phyloP scores from a whole-genome alignment of 92 coral and sea anemone genomes.

The Hydrozoanthus gracilis region DNA sequence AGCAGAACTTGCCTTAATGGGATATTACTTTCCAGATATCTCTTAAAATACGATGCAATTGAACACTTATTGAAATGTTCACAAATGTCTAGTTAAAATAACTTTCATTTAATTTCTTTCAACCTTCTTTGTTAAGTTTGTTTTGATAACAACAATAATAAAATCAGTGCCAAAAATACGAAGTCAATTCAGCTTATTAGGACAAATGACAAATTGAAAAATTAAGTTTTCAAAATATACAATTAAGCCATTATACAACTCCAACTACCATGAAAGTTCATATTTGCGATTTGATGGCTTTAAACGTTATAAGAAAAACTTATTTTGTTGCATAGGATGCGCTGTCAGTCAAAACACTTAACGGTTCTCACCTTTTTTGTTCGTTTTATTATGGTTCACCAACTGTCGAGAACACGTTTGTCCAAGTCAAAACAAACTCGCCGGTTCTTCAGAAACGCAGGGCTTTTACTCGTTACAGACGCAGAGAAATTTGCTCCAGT shows the following conservation, averaged over 20 bases:
- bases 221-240: constrained; percentile 11
- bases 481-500: too few species aligned
- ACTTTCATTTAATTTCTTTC: not conserved
- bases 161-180: not conserved
- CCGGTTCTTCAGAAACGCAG: too few species aligned
- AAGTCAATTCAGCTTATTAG: not conserved
- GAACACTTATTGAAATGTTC: not conserved
- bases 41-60: too few species aligned
- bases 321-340: not conserved
- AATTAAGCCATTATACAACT: not conserved
- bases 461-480: too few species aligned
- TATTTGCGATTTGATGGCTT: not conserved
- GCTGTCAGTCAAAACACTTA: not conserved
- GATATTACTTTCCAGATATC: not conserved
- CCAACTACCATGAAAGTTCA: not conserved
- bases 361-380: not conserved
- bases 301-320: not conserved
- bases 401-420: not conserved
- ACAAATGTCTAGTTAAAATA: not conserved
- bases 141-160: not conserved
- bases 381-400: constrained; percentile 16
- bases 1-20: not conserved
- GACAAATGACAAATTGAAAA: constrained; percentile 31
- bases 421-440: not conserved
- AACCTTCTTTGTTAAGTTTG: not conserved